These are phyloP conservation scores for Crocallis elinguaria DNA, from an alignment of 2,888 invertebrate genomes.

Conservation along the genomic window DNA sequence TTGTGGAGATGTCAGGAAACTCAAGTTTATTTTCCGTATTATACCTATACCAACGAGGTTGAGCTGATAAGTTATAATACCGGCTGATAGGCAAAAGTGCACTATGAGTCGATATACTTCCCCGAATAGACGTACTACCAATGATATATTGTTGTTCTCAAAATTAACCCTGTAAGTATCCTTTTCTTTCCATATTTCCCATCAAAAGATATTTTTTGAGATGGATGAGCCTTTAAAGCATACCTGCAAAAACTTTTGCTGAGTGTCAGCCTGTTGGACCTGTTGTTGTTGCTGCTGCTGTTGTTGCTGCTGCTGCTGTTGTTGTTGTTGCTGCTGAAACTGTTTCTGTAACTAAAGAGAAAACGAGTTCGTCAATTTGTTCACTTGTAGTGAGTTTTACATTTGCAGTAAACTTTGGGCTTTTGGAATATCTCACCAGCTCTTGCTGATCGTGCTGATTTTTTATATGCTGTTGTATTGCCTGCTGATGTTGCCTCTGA, in stretches of 20 bases:
- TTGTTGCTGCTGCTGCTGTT: constrained; percentile 58
- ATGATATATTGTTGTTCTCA: too few species aligned
- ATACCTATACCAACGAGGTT: constrained; percentile 76
- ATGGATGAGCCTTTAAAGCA: neutral
- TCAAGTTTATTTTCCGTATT: constrained; percentile 74
- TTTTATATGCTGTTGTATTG: constrained; percentile 85
- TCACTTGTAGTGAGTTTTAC: neutral
- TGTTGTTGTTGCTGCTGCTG: constrained; percentile 72
- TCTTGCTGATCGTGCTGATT: constrained; percentile 83
- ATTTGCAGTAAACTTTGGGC: neutral
- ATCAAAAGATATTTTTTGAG: neutral
- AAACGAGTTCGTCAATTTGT: neutral
- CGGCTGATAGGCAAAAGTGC: constrained; percentile 38
- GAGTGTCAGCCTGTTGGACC: constrained; percentile 65
- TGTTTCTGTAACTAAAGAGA: constrained; percentile 64
- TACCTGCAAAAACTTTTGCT: constrained; percentile 79
- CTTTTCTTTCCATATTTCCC: too few species aligned
- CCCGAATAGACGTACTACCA: too few species aligned
- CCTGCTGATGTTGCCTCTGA: constrained; percentile 75
- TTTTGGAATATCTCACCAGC: constrained; percentile 52
- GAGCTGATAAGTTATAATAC: constrained; percentile 73
- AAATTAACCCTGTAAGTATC: too few species aligned
- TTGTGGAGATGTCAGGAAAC: constrained; percentile 71
- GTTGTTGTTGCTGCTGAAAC: constrained; percentile 52
- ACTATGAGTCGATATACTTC: neutral